These are phyloP conservation scores for Pipistrellus kuhlii DNA, from an alignment of 2,797 vertebrate genomes.

Conservation along the genomic window DNA sequence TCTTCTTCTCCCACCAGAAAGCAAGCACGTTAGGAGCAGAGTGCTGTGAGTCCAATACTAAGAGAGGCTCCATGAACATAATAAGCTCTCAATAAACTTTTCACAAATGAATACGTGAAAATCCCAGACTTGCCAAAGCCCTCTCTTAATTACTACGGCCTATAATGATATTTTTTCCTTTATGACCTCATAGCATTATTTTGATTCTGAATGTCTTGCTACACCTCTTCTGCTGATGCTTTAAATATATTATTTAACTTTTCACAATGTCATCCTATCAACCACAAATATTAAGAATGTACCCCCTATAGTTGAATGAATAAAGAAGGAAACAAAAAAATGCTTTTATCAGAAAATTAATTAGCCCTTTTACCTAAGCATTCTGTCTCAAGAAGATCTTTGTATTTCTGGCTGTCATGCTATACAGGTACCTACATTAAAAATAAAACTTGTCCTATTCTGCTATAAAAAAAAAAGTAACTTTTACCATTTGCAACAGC, in stretches of 20 bases:
- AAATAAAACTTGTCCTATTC: slow-evolving; percentile 42
- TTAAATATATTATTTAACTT: slow-evolving; percentile 8
- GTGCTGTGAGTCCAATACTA: neutral
- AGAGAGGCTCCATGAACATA: neutral
- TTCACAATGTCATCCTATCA: neutral
- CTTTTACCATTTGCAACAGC: too few relatives aligned
- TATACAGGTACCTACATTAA: neutral
- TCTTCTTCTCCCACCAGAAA: neutral
- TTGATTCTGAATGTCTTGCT: neutral
- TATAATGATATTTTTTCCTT: neutral
- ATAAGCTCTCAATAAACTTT: neutral
- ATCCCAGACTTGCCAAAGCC: neutral
- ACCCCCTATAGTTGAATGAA: neutral
- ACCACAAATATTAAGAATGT: neutral
- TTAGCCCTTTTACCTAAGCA: neutral
- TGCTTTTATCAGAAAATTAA: slow-evolving; percentile 35
- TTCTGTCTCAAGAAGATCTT: slow-evolving; percentile 24
- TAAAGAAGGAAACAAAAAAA: slow-evolving; percentile 39
- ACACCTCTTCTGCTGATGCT: neutral
- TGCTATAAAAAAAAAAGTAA: too few relatives aligned
- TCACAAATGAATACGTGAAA: neutral
- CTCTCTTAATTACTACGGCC: neutral
- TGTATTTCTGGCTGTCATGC: slow-evolving; percentile 29
- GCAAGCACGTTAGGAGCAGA: neutral
- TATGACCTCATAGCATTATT: neutral